Evolutionary conservation across 92 coral and sea anemone genomes (phyloP).

Genomic region (Zoanthus sociatus): DNA sequence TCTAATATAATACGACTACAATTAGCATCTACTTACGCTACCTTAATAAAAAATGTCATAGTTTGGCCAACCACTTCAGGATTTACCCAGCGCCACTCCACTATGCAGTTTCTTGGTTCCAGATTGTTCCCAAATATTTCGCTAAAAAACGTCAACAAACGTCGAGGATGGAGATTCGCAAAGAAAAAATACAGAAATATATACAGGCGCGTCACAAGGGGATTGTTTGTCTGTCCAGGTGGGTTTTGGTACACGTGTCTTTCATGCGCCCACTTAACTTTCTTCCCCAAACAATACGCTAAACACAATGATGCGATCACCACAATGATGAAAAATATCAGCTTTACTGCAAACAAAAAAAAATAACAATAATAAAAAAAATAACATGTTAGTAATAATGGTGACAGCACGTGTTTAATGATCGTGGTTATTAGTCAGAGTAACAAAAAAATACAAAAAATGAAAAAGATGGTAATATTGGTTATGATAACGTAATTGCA

Average conservation of each 20-base stretch:
- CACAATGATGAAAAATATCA: not conserved
- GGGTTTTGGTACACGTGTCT: constrained; percentile 7
- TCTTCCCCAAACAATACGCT: constrained; percentile 6
- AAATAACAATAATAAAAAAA: too few relatives aligned
- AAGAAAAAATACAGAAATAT: not conserved
- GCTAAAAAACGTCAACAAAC: constrained; percentile 57
- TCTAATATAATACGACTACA: too few relatives aligned
- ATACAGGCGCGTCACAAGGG: not conserved
- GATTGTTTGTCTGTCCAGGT: not conserved
- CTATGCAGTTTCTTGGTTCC: constrained; percentile 69
- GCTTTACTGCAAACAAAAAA: constrained; percentile 18
- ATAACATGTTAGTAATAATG: too few relatives aligned
- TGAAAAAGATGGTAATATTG: too few relatives aligned
- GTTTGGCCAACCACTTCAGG: constrained; percentile 86
- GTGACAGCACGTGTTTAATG: too few relatives aligned
- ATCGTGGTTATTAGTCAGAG: too few relatives aligned
- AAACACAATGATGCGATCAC: constrained; percentile 3
- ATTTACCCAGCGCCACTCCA: constrained; percentile 85
- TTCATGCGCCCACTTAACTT: constrained; percentile 32
- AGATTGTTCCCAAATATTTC: constrained; percentile 75
- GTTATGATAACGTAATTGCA: too few relatives aligned
- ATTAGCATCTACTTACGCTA: constrained; percentile 25
- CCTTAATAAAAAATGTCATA: constrained; percentile 85
- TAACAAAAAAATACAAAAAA: too few relatives aligned
- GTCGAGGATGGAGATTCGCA: constrained; percentile 44